Conservation (phyloP, 35 echinoderm and acorn worm species). For the Antedon bifida region DNA sequence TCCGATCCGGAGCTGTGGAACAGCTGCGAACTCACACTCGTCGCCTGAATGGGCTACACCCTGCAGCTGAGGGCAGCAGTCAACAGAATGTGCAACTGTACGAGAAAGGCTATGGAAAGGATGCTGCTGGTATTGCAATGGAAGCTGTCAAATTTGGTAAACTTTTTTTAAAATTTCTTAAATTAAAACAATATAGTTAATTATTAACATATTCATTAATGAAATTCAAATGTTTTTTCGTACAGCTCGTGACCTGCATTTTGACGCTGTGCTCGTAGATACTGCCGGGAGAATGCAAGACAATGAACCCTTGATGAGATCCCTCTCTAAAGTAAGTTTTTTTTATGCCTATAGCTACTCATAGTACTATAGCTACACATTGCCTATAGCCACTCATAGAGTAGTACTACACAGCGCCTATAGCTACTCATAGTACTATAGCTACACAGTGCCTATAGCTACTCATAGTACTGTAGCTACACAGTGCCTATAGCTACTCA, state of each 20-base stretch:
- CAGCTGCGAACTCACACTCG: constrained; percentile 72
- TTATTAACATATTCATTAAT: neutral
- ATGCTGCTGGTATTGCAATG: constrained; percentile 94
- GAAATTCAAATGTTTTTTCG: neutral
- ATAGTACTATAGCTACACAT: no score
- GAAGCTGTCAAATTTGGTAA: constrained; percentile 96
- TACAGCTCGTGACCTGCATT: constrained; percentile 65
- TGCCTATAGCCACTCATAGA: no score
- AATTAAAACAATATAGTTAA: no score
- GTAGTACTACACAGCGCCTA: no score
- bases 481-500: no score
- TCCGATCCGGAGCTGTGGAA: constrained; percentile 74
- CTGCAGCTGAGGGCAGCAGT: constrained; percentile 27
- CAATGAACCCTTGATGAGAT: constrained; percentile 94
- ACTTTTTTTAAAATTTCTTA: no score
- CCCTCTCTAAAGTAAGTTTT: constrained; percentile 67
- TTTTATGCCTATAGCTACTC: no score
- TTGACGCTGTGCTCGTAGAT: constrained; percentile 87
- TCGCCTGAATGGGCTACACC: constrained; percentile 80
- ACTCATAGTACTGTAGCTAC: no score
- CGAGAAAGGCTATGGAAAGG: constrained; percentile 97
- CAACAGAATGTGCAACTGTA: constrained; percentile 59
- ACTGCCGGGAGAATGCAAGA: constrained; percentile 96
- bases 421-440: no score
- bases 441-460: no score